Conservation (phyloP, 2,888 invertebrate species). For the Microdon myrmicae region DNA sequence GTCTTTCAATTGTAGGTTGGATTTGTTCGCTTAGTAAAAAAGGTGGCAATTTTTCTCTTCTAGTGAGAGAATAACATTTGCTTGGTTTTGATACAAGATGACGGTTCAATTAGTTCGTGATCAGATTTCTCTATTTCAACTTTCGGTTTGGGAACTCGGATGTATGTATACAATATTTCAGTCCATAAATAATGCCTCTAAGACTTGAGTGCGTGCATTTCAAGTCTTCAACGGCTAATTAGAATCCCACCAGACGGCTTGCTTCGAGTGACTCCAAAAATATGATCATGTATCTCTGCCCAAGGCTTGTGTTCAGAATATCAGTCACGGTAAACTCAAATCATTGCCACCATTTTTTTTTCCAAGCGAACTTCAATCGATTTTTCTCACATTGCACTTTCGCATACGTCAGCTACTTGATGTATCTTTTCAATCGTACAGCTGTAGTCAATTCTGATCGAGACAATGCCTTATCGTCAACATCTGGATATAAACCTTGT, state of each 20-base stretch:
- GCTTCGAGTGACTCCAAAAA: conserved; percentile 86
- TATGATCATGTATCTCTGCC: conserved; percentile 81
- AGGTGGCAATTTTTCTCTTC: conserved; percentile 88
- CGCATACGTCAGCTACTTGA: conserved; percentile 82
- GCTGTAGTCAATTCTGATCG: conserved; percentile 84
- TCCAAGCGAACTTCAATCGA: conserved; percentile 79
- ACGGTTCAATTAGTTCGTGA: conserved; percentile 87
- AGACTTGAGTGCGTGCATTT: conserved; percentile 78
- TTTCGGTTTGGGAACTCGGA: conserved; percentile 82
- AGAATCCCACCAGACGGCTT: conserved; percentile 86
- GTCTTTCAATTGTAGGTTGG: conserved; percentile 72
- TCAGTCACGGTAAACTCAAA: conserved; percentile 76
- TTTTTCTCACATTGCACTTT: conserved; percentile 85
- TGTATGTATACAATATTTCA: conserved; percentile 91
- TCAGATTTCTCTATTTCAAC: conserved; percentile 84
- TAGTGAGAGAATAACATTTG: conserved; percentile 79
- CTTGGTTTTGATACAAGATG: conserved; percentile 88
- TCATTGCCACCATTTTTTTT: no score
- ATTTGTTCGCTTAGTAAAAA: conserved; percentile 89
- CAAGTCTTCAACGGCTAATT: conserved; percentile 87
- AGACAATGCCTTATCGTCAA: conserved; percentile 68
- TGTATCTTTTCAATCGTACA: conserved; percentile 84
- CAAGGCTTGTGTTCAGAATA: conserved; percentile 81
- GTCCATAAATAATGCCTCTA: conserved; percentile 87
- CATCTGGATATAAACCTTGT: conserved; percentile 69